Conservation (phyloP, 2,113 vertebrate genomes). For the Solenodon paradoxus region DNA sequence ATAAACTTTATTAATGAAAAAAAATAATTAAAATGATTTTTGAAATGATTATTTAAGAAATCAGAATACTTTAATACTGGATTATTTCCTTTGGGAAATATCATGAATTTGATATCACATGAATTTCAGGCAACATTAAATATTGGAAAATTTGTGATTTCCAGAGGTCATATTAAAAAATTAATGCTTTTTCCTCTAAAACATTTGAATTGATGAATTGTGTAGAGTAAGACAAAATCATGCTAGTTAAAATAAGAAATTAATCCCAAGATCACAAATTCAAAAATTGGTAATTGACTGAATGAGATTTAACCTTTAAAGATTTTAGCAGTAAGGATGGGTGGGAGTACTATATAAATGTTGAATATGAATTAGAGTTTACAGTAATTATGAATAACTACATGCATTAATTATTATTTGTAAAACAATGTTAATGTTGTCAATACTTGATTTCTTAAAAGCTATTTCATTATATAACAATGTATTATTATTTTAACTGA, state of each 20-base stretch:
- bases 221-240: background rate
- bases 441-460: conserved; percentile 21
- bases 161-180: background rate
- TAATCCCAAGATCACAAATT: background rate
- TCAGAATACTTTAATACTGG: background rate
- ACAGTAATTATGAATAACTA: background rate
- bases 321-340: conserved; percentile 6
- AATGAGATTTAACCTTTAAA: background rate
- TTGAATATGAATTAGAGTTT: background rate
- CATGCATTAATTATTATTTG: background rate
- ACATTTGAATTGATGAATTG: background rate
- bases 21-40: too few species aligned
- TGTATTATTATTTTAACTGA: background rate
- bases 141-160: background rate
- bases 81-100: background rate
- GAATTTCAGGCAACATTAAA: background rate
- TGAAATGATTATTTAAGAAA: background rate
- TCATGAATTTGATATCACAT: background rate
- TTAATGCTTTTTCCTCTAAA: background rate
- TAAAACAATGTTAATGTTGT: conserved; percentile 14
- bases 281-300: background rate
- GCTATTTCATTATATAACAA: background rate
- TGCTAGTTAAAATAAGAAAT: background rate
- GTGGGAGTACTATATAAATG: background rate
- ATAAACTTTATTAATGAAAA: too few species aligned